phyloP scores from a whole-genome alignment of 2,888 invertebrate species.

The Hartigia nigra region DNA sequence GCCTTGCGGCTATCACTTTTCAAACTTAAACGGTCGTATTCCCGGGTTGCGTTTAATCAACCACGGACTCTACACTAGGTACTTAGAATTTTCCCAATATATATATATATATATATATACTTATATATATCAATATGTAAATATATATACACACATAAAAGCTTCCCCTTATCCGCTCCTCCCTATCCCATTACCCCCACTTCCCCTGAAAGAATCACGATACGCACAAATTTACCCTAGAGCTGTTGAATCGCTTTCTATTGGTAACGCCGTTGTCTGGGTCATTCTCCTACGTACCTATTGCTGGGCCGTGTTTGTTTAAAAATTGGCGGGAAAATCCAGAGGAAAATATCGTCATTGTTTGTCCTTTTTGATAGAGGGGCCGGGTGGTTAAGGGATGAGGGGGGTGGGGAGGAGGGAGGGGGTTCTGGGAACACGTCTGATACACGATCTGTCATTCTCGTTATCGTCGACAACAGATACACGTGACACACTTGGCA shows the following conservation, averaged over 20 bases:
- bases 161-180: not conserved
- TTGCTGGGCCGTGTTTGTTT: not conserved
- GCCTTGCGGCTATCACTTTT: not conserved
- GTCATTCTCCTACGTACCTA: not conserved
- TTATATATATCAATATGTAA: too few relatives aligned
- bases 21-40: not conserved
- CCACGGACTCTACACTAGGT: not conserved
- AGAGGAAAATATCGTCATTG: not conserved
- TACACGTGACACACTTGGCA: not conserved
- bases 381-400: too few relatives aligned
- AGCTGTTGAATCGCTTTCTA: not conserved
- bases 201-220: not conserved
- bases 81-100: not conserved
- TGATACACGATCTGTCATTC: not conserved
- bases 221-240: not conserved
- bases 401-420: not conserved
- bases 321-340: not conserved
- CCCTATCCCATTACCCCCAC: not conserved
- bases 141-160: not conserved
- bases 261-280: not conserved
- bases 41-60: not conserved
- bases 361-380: not conserved
- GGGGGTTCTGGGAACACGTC: not conserved
- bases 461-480: not conserved
- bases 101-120: too few relatives aligned